Evolutionary conservation across 2,797 vertebrate species (phyloP).

Genomic region (Vipera ursinii): DNA sequence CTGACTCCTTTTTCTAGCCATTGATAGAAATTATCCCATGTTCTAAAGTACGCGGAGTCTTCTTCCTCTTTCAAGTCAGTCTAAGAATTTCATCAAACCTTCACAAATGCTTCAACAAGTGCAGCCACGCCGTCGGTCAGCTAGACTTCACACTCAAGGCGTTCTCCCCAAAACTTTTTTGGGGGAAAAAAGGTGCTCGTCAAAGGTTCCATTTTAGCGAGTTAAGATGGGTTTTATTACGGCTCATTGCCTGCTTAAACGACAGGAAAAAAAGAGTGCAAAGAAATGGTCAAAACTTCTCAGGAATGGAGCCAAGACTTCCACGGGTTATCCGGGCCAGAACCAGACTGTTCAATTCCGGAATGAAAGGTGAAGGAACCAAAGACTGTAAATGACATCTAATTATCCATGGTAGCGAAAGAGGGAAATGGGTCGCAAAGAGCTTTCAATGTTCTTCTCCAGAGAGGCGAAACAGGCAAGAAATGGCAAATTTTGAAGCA

Average conservation of each 20-base stretch:
- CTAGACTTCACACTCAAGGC: background rate
- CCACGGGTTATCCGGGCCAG: background rate
- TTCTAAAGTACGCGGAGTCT: no score
- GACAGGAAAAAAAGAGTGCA: background rate
- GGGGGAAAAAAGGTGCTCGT: background rate
- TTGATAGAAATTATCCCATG: no score
- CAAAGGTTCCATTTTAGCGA: background rate
- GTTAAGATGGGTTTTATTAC: background rate
- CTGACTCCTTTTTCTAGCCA: no score
- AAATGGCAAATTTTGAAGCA: background rate
- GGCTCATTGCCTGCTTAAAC: background rate
- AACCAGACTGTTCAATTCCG: background rate
- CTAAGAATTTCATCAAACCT: background rate
- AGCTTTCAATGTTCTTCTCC: background rate
- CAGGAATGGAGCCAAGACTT: background rate
- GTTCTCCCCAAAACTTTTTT: background rate
- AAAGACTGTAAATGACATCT: background rate
- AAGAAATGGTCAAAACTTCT: background rate
- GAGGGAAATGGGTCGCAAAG: background rate
- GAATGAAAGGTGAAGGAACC: background rate
- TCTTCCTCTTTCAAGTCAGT: no score
- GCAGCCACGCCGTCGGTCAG: background rate
- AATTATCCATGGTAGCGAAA: background rate
- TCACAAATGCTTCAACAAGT: background rate
- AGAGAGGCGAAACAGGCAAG: background rate